Conservation (phyloP, 2,888 invertebrate species). For the Chymomyza amoena region DNA sequence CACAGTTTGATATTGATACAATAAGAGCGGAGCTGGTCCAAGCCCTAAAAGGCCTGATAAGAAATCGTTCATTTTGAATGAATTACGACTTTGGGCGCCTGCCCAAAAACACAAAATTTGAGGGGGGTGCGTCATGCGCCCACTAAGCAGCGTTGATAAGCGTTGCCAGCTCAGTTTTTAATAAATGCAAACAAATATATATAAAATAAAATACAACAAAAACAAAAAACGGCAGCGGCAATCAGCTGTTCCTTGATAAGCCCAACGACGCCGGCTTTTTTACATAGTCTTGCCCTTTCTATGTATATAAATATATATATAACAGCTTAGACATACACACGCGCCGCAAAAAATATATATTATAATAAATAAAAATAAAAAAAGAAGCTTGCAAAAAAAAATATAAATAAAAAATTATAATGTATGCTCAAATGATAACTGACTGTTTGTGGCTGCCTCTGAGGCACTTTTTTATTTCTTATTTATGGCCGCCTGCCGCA, state of each 20-base stretch:
- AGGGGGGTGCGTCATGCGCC: not conserved
- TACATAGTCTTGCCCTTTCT: not conserved
- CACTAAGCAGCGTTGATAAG: constrained; percentile 11
- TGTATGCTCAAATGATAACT: not conserved
- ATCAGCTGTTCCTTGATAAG: constrained; percentile 40
- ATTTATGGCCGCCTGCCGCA: not conserved
- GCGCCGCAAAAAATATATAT: constrained; percentile 8
- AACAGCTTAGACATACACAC: not conserved
- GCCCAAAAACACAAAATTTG: constrained; percentile 5
- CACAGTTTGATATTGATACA: not conserved
- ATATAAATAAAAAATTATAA: constrained; percentile 3
- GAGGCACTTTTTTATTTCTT: not conserved
- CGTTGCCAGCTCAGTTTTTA: constrained; percentile 20
- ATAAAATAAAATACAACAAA: too few relatives aligned
- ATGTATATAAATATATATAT: too few relatives aligned
- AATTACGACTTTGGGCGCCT: constrained; percentile 37
- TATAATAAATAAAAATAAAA: not conserved
- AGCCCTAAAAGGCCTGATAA: not conserved
- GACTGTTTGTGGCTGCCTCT: not conserved
- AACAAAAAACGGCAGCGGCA: constrained; percentile 18
- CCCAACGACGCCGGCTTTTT: constrained; percentile 1
- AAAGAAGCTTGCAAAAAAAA: not conserved
- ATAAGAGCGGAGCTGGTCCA: constrained; percentile 6
- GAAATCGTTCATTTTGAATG: constrained; percentile 14
- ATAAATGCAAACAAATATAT: constrained; percentile 35